A percentile compares a stretch with the other conserved stretches of the same genome.
Evolutionary conservation across 2,113 vertebrate genomes (phyloP).

Genomic region (Urocitellus parryii): DNA sequence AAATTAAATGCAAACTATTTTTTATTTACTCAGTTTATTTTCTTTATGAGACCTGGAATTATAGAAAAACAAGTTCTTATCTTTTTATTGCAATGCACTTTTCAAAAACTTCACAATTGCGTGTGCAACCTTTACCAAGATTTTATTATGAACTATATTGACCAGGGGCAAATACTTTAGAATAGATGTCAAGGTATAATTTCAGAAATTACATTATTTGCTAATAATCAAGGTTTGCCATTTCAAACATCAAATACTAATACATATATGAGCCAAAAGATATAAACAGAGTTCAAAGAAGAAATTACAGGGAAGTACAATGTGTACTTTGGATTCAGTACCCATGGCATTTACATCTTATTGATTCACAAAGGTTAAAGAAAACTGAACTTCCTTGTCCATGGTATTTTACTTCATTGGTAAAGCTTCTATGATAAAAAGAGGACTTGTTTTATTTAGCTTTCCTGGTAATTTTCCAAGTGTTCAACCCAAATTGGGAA

Average conservation of each 20-base stretch:
- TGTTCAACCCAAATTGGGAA: background rate
- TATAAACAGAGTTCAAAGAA: conserved; percentile 58
- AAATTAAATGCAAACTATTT: background rate
- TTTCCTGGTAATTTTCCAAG: background rate
- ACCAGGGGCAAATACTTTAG: background rate
- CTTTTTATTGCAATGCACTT: background rate
- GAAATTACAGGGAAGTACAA: conserved; percentile 35
- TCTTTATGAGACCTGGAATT: background rate
- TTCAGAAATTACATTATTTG: conserved; percentile 47
- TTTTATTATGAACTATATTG: conserved; percentile 44
- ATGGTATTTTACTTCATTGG: conserved; percentile 28
- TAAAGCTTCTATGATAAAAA: conserved; percentile 11
- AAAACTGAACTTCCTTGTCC: conserved; percentile 44
- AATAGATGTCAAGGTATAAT: conserved; percentile 63
- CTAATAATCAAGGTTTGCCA: conserved; percentile 33
- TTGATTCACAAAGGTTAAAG: conserved; percentile 28
- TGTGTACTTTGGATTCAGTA: background rate
- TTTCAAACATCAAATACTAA: conserved; percentile 44
- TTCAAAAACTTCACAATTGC: background rate
- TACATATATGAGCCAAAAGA: conserved; percentile 26
- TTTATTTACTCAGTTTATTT: background rate
- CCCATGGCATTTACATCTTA: conserved; percentile 31
- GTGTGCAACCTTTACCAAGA: background rate
- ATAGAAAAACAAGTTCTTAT: background rate
- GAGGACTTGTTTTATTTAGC: background rate